phyloP scores from a whole-genome alignment of 2,113 vertebrate genomes.

The Corydoras sp. region DNA sequence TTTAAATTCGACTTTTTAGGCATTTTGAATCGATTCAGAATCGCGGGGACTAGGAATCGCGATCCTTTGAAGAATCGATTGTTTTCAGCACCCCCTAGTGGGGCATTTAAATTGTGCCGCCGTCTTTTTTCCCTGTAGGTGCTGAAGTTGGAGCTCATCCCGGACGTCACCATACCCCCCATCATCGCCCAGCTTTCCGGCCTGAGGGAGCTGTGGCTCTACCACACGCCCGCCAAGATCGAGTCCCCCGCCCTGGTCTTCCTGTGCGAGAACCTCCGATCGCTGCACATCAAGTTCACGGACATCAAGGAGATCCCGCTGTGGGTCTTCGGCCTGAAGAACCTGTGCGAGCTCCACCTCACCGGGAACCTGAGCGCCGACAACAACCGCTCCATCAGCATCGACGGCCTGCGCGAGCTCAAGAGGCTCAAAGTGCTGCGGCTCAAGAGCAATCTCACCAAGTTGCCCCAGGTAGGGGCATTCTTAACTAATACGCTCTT shows the following conservation, averaged over 20 bases:
- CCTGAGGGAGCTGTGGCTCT: constrained; percentile 92
- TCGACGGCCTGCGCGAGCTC: constrained; percentile 87
- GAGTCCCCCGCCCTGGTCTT: constrained; percentile 93
- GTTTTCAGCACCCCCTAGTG: too few species aligned
- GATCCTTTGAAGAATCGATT: too few species aligned
- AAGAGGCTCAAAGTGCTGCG: constrained; percentile 90
- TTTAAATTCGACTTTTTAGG: too few species aligned
- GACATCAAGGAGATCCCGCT: constrained; percentile 98
- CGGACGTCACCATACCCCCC: constrained; percentile 92
- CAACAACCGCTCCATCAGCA: constrained; percentile 93
- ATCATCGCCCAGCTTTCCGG: constrained; percentile 92
- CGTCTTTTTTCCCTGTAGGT: constrained; percentile 45
- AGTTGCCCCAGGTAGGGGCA: constrained; percentile 73
- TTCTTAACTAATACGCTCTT: not conserved
- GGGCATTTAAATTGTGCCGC: too few species aligned
- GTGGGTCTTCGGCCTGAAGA: constrained; percentile 98
- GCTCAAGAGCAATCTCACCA: constrained; percentile 95
- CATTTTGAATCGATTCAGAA: too few species aligned
- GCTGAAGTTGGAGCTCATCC: constrained; percentile 92
- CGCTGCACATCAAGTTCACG: constrained; percentile 95
- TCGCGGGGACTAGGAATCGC: too few species aligned
- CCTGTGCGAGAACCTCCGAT: constrained; percentile 85
- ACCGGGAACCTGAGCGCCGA: constrained; percentile 91
- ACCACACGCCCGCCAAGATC: constrained; percentile 94
- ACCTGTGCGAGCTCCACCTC: constrained; percentile 86